Base-by-base conservation (phyloP, 2,888 invertebrate genomes). In the Drosophila seclusa region DNA sequence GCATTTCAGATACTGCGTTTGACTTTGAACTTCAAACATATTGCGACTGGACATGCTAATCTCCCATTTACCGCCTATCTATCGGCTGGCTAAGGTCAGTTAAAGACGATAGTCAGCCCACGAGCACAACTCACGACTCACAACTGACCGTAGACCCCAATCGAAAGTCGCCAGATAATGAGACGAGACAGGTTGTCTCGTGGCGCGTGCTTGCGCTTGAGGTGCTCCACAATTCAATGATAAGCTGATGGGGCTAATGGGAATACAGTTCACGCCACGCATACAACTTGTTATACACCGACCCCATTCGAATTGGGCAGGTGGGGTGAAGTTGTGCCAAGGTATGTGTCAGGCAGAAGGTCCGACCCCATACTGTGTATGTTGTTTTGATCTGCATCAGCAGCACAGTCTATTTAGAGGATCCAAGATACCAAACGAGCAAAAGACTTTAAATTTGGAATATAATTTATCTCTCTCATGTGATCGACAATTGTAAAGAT, bases 11-110 rank as follows among this genome's bases (percentile, higher is more conserved):
- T 21, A 21, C 49, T 29, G 42, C 24, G 40, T 31, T 61, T 66
- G 87, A 86, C 87, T 88, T 87, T 87, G 87, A 87, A 90, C 87
- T 87, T 90, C 82, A 88, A 64, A 36, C 53, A 49, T 24, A 65
- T 58, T 55, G 52, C 34, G 42, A 38, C 50, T 40, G 16, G 38
- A 21, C 7, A 52, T 27, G 49, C 66, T 55, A 40, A 64, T 78
- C 58, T 62, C 40, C 54, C 38, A 27, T 58, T 54, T 10, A 50
- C 45, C 36, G 16, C 36, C 71, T 38, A 27, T 60, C 57, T 11
- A 54, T 53, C 61, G 54, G 48, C 53, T 34, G 48, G 18, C 60
- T 61, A 60, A 73, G 70, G 70, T 66, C 75, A 70, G 34, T 40
- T 21, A 32, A 49, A 48, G 45, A 24, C 38, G 58, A 50, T 38